Percentiles rank a stretch among this genome's conserved stretches.
Conservation (phyloP, 2,797 vertebrate species). For the Bradypodion ventrale region DNA sequence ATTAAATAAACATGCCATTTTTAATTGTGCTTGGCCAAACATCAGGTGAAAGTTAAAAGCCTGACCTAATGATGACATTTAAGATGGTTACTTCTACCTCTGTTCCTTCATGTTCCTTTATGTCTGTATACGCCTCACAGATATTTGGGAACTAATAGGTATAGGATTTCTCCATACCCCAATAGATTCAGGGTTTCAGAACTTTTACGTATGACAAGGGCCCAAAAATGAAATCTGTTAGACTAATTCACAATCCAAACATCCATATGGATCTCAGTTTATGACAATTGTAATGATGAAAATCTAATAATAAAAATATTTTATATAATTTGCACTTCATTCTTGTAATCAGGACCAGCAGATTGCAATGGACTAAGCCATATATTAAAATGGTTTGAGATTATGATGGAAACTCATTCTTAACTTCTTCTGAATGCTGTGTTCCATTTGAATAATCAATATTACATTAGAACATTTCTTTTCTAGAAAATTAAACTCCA, state of each 20-base stretch:
- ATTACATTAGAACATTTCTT: slow-evolving; percentile 34
- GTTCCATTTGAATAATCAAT: slow-evolving; percentile 28
- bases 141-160: not conserved
- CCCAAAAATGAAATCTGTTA: not conserved
- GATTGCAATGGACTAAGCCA: not conserved
- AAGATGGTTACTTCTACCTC: not conserved
- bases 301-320: not conserved
- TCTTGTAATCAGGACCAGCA: not conserved
- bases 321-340: not conserved
- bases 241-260: slow-evolving; percentile 6
- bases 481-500: slow-evolving; percentile 46
- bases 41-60: no score
- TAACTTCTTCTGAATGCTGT: slow-evolving; percentile 10
- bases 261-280: not conserved
- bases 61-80: no score
- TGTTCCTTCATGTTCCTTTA: not conserved
- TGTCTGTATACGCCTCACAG: not conserved
- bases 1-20: no score
- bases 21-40: no score
- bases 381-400: not conserved
- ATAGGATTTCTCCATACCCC: not conserved
- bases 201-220: not conserved
- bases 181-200: not conserved
- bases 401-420: slow-evolving; percentile 10
- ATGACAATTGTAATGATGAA: not conserved